A percentile compares a stretch with the other conserved stretches of the same genome.
phyloP scores from a whole-genome alignment of 2,113 vertebrate genomes.

The Antennarius striatus region DNA sequence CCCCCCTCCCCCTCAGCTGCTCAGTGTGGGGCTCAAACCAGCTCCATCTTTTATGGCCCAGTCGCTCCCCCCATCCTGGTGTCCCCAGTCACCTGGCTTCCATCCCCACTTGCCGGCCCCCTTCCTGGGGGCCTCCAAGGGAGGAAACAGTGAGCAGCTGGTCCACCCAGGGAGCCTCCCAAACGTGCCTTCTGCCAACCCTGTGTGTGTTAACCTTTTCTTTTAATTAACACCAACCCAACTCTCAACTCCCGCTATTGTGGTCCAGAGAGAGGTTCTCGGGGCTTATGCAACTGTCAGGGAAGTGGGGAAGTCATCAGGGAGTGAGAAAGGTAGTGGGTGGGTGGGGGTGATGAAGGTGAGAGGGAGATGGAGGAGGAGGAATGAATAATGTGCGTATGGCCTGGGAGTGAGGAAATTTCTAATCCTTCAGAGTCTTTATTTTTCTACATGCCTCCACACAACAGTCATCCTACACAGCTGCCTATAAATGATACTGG shows the following conservation, averaged over 20 bases:
- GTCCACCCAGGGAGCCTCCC: slow-evolving; percentile 66
- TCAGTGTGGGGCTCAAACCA: slow-evolving; percentile 59
- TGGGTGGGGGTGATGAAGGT: slow-evolving; percentile 55
- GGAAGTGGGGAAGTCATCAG: slow-evolving; percentile 51
- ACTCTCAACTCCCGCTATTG: slow-evolving; percentile 63
- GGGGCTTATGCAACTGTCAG: slow-evolving; percentile 73
- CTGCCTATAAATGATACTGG: slow-evolving; percentile 21
- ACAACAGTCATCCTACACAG: slow-evolving; percentile 52
- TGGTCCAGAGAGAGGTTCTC: slow-evolving; percentile 70
- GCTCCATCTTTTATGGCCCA: slow-evolving; percentile 58
- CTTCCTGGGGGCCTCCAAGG: slow-evolving; percentile 52
- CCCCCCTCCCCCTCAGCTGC: slow-evolving; percentile 35
- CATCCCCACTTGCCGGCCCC: slow-evolving; percentile 43
- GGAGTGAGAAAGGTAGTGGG: slow-evolving; percentile 57
- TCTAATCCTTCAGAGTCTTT: slow-evolving; percentile 70
- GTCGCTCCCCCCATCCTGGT: slow-evolving; percentile 42
- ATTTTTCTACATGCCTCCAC: slow-evolving; percentile 64
- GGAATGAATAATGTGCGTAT: slow-evolving; percentile 75
- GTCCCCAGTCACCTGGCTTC: slow-evolving; percentile 51
- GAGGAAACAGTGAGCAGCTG: slow-evolving; percentile 70
- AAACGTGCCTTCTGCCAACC: slow-evolving; percentile 62
- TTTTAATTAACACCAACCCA: slow-evolving; percentile 80
- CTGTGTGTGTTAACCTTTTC: slow-evolving; percentile 80
- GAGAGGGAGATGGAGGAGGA: slow-evolving; percentile 55
- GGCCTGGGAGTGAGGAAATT: slow-evolving; percentile 70